Conservation (phyloP, 2,888 invertebrate genomes). For the Arge pagana region DNA sequence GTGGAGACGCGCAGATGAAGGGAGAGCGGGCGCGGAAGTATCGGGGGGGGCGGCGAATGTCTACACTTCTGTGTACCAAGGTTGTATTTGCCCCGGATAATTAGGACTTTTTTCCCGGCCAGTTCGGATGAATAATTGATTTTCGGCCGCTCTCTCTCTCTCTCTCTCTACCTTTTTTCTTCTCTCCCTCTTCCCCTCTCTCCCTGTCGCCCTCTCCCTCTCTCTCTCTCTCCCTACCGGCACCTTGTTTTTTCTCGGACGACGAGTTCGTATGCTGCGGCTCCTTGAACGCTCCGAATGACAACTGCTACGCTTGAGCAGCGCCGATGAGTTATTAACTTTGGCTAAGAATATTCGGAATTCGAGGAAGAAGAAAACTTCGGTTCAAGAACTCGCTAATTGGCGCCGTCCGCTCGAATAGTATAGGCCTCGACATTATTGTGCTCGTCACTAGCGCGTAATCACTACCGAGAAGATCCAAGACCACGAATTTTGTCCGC, state of each 20-base stretch:
- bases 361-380: conserved; percentile 31
- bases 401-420: no score
- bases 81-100: conserved; percentile 58
- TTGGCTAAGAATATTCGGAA: conserved; percentile 9
- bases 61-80: conserved; percentile 55
- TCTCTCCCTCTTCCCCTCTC: conserved; percentile 25
- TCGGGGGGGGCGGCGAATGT: conserved; percentile 35
- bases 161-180: no score
- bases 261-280: no score
- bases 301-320: conserved; percentile 43
- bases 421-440: no score
- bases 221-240: conserved; percentile 28
- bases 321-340: conserved; percentile 13
- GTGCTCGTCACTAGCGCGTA: no score
- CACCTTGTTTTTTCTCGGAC: conserved; percentile 25
- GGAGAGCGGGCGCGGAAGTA: conserved; percentile 30
- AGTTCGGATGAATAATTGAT: conserved; percentile 23
- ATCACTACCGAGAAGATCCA: no score
- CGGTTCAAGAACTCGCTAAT: conserved; percentile 13
- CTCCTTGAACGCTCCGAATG: conserved; percentile 50
- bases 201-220: conserved; percentile 25
- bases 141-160: conserved; percentile 19
- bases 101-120: conserved; percentile 48
- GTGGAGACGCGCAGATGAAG: conserved; percentile 29
- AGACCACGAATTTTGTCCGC: no score